Base-by-base conservation (phyloP, 2,888 invertebrate genomes). In the Colletes collaris region DNA sequence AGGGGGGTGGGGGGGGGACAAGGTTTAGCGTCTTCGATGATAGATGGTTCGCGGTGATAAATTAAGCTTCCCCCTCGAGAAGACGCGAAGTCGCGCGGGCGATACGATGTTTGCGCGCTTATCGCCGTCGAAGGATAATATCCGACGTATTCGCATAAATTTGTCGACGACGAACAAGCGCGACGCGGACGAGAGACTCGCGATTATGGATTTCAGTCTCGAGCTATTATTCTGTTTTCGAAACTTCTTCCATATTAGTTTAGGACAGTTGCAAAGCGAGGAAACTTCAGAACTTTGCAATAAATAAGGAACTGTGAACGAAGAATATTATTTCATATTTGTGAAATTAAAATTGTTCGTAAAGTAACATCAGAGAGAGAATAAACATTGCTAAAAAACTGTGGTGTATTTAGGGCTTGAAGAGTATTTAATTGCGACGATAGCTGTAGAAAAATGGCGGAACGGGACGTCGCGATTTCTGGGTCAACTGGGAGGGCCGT, bases 41-140 rank as follows among this genome's bases (percentile, higher is more conserved):
- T 86, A 79, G 81, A 86, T 85, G 82, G 74, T 76, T 78, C 76
- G 46, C 77, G 65, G 81, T 86, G 85, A 84, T 83, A 81, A 85
- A 87, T 86, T 87, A 86, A 85, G 83, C 82, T n/a, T 73, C 50
- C 53, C 66, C 64, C 78, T 71, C 71, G 65, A 72, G 79, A 58
- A 75, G 70, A 75, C 68, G 67, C 55, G 4, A 46, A 68, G 68
- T 35, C 68, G 56, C 6, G 10, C n/a, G n/a, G 49, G 27, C 37
- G 58, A 59, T 27, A 69, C 35, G 50, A 16, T 68, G 63, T 63
- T 75, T 58, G 46, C 75, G 52, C 53, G 35, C 5, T 63, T 58
- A 52, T 64, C 63, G 37, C 19, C 16, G 52, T 64, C 7, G 35
- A 35, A n/a, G 16, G 10, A 62, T 63, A 7, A 11, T 62, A 19